Percentiles rank a stretch among this genome's conserved stretches.
These are phyloP conservation scores for Dasysyrphus tricinctus DNA, from an alignment of 2,888 invertebrate genomes.

Conservation along the genomic window DNA sequence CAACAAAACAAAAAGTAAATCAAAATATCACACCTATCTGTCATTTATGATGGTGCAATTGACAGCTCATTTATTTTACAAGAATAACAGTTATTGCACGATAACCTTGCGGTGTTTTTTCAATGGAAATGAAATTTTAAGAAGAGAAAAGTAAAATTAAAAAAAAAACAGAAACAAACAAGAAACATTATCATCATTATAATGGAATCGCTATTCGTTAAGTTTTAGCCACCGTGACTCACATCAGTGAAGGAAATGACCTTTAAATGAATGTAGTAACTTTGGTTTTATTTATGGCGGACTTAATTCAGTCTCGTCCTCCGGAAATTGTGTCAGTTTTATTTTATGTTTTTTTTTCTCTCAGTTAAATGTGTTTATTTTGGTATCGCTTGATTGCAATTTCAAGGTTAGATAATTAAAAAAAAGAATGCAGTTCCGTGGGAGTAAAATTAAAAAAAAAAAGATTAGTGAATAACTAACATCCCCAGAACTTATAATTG, in stretches of 20 bases:
- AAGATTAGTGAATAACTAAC: not conserved
- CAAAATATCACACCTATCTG: slow-evolving; percentile 64
- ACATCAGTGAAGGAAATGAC: slow-evolving; percentile 66
- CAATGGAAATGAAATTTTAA: slow-evolving; percentile 59
- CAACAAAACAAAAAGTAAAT: slow-evolving; percentile 15
- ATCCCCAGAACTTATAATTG: not conserved
- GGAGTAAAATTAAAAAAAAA: not conserved
- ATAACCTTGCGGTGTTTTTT: slow-evolving; percentile 66
- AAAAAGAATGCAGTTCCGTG: slow-evolving; percentile 50
- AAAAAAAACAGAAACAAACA: slow-evolving; percentile 29
- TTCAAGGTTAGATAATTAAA: slow-evolving; percentile 58
- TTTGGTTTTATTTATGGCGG: slow-evolving; percentile 65
- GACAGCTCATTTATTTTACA: slow-evolving; percentile 64
- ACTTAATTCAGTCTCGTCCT: slow-evolving; percentile 64
- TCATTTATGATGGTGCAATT: slow-evolving; percentile 70
- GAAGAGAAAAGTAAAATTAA: slow-evolving; percentile 22
- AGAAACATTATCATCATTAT: slow-evolving; percentile 33
- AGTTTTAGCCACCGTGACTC: slow-evolving; percentile 41
- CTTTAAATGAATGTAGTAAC: slow-evolving; percentile 60
- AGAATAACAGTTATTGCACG: slow-evolving; percentile 64
- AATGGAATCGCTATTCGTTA: slow-evolving; percentile 40
- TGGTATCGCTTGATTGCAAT: slow-evolving; percentile 34
- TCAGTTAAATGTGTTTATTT: not conserved
- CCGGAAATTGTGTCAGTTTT: slow-evolving; percentile 71
- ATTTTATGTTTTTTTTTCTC: slow-evolving; percentile 12